phyloP scores from a whole-genome alignment of 1,140 invertebrate genomes.

The Phortica variegata region DNA sequence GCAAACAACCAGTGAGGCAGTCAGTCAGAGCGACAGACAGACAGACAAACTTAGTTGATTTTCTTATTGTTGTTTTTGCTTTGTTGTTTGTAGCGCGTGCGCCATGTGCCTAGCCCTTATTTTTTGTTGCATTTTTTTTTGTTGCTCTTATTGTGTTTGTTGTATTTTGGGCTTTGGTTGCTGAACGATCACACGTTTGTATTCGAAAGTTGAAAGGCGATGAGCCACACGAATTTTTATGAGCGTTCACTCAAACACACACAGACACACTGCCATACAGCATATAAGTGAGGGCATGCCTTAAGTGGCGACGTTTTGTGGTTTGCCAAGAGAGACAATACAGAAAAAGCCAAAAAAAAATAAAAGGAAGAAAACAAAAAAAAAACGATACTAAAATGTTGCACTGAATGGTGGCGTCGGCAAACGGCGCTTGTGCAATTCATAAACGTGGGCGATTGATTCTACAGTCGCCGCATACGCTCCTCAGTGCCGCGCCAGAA shows the following conservation, averaged over 20 bases:
- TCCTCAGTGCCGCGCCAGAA: too few relatives aligned
- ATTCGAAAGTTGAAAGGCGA: slow-evolving; percentile 5
- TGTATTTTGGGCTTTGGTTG: slow-evolving; percentile 23
- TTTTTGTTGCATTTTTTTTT: slow-evolving; percentile 23
- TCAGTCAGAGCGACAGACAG: too few relatives aligned
- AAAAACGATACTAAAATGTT: slow-evolving; percentile 49
- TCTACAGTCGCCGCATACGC: too few relatives aligned
- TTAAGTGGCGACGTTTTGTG: slow-evolving; percentile 52
- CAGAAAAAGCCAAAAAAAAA: neutral
- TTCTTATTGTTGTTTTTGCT: too few relatives aligned
- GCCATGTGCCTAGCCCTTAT: slow-evolving; percentile 56
- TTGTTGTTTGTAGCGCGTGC: slow-evolving; percentile 8
- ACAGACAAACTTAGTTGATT: too few relatives aligned
- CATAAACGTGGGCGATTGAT: slow-evolving; percentile 57
- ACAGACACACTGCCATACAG: too few relatives aligned
- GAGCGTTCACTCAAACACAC: too few relatives aligned
- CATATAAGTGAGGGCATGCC: neutral
- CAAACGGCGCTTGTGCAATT: slow-evolving; percentile 51
- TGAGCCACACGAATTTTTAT: slow-evolving; percentile 35
- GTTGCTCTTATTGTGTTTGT: slow-evolving; percentile 4
- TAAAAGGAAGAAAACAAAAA: too few relatives aligned
- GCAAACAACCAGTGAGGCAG: slow-evolving; percentile 4
- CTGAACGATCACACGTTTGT: too few relatives aligned
- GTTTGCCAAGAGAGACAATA: slow-evolving; percentile 44
- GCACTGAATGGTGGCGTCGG: slow-evolving; percentile 34